A percentile compares a stretch with the other conserved stretches of the same genome.
These are phyloP conservation scores for Pelochelys cantorii DNA, from an alignment of 2,797 vertebrate species.

Conservation along the genomic window DNA sequence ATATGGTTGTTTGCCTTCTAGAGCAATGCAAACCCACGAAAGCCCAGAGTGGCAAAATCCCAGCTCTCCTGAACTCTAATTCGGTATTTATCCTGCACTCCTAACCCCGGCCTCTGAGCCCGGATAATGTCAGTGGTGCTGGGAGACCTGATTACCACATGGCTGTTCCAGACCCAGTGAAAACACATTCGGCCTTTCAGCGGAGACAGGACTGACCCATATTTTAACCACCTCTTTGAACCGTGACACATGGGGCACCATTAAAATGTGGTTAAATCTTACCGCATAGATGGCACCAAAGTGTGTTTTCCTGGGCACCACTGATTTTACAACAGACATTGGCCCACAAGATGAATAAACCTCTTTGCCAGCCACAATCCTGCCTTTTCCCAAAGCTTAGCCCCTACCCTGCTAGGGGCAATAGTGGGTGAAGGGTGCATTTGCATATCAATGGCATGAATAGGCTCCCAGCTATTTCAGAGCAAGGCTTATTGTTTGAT, in stretches of 20 bases:
- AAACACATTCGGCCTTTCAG: rapidly evolving
- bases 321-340: rapidly evolving
- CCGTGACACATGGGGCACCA: rapidly evolving
- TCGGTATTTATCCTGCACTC: background rate
- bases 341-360: background rate
- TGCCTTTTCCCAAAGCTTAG: background rate
- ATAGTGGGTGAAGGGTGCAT: rapidly evolving
- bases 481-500: rapidly evolving
- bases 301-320: background rate
- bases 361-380: rapidly evolving
- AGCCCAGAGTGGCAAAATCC: background rate
- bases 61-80: too few species aligned
- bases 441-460: rapidly evolving
- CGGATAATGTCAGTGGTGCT: rapidly evolving
- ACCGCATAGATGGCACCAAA: rapidly evolving
- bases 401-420: background rate
- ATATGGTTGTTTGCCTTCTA: background rate
- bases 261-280: background rate
- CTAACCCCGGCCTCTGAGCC: background rate
- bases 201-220: rapidly evolving
- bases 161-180: rapidly evolving
- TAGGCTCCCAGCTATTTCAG: rapidly evolving
- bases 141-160: rapidly evolving
- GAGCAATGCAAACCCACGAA: background rate
- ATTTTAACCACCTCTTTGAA: background rate